Percentiles rank a stretch among this genome's conserved stretches.
These are phyloP conservation scores for Platorchestia sp. DNA, from an alignment of 1,140 invertebrate species.

Conservation along the genomic window DNA sequence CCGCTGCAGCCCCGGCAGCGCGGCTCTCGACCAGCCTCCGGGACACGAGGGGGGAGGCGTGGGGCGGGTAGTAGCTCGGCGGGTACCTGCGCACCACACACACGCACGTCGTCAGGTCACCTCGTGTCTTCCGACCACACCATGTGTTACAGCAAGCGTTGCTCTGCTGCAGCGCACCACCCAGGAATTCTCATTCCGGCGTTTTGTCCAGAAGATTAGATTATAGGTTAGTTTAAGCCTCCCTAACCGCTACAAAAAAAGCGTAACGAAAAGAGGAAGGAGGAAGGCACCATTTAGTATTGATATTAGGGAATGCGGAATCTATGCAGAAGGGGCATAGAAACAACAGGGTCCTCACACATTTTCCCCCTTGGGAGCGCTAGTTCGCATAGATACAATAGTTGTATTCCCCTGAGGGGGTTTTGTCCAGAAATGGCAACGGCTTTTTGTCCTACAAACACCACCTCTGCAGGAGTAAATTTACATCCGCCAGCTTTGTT, in stretches of 20 bases:
- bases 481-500: not conserved
- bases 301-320: too few relatives aligned
- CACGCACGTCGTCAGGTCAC: not conserved
- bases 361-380: too few relatives aligned
- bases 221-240: too few relatives aligned
- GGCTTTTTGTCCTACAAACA: not conserved
- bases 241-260: too few relatives aligned
- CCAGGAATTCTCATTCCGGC: not conserved
- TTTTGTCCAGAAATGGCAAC: not conserved
- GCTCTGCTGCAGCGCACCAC: not conserved
- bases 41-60: constrained; percentile 68
- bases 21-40: constrained; percentile 67
- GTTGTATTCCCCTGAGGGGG: too few relatives aligned
- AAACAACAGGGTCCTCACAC: too few relatives aligned
- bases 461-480: not conserved
- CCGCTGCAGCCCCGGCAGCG: constrained; percentile 50
- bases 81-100: constrained; percentile 59
- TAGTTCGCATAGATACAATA: too few relatives aligned
- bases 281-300: too few relatives aligned
- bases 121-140: not conserved
- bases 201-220: too few relatives aligned
- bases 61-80: constrained; percentile 67
- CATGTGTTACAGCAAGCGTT: not conserved
- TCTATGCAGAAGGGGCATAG: too few relatives aligned
- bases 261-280: too few relatives aligned